Evolutionary conservation across 2,113 vertebrate species (phyloP).

Genomic region (Nestor notabilis): DNA sequence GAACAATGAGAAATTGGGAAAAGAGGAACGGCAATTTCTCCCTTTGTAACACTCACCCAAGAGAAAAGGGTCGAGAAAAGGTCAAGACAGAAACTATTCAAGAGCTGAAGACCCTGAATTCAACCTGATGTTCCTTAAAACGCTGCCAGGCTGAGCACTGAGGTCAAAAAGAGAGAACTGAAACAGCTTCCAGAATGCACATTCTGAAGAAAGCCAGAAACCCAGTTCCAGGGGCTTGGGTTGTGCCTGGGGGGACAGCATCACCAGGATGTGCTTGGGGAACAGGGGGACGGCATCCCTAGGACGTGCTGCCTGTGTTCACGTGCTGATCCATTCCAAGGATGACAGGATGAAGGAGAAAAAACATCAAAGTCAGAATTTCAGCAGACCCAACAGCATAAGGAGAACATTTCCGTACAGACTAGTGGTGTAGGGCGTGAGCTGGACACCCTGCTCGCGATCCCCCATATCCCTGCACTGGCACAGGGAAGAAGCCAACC

Average conservation of each 20-base stretch:
- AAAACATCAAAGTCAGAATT: neutral
- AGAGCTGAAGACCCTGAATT: neutral
- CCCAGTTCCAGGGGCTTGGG: neutral
- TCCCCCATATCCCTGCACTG: neutral
- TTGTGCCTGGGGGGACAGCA: neutral
- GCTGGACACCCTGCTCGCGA: neutral
- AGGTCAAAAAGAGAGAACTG: neutral
- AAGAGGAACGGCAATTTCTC: neutral
- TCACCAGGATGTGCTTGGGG: neutral
- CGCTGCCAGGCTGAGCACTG: neutral
- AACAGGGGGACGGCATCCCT: neutral
- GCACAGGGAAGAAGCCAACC: neutral
- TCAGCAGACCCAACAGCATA: neutral
- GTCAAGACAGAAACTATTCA: neutral
- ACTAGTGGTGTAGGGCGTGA: neutral
- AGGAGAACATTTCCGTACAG: neutral
- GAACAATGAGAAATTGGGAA: neutral
- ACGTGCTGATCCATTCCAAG: neutral
- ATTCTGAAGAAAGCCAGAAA: neutral
- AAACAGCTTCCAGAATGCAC: neutral
- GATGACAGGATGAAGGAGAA: no score
- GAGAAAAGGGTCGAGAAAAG: neutral
- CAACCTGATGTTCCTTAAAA: neutral
- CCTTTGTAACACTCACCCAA: neutral
- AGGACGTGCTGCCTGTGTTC: neutral